A percentile compares a stretch with the other conserved stretches of the same genome.
These are phyloP conservation scores for Deroptyus accipitrinus DNA, from an alignment of 2,113 vertebrate species.

Conservation along the genomic window DNA sequence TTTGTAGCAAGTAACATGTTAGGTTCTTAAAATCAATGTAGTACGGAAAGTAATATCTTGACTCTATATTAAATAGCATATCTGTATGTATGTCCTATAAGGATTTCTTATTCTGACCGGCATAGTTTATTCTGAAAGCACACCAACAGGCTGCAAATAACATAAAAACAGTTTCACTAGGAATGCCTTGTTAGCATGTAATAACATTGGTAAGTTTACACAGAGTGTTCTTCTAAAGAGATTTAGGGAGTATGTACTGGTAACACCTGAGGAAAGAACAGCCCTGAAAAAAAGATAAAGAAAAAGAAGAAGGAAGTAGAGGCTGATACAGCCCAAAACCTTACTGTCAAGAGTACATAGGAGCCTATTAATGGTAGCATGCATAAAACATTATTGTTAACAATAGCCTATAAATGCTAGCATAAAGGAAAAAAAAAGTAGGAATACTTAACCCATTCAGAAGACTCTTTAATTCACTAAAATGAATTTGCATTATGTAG, in stretches of 20 bases:
- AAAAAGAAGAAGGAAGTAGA: neutral
- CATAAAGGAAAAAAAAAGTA: neutral
- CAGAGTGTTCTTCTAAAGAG: rapidly evolving
- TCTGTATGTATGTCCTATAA: neutral
- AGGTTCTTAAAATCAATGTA: neutral
- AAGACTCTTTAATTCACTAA: neutral
- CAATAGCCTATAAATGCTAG: neutral
- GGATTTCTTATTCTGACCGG: neutral
- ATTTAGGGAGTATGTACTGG: neutral
- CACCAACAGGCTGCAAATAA: neutral
- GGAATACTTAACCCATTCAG: neutral
- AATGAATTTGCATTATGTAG: neutral
- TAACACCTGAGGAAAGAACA: neutral
- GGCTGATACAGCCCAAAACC: neutral
- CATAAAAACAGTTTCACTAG: neutral
- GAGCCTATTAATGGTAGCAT: neutral
- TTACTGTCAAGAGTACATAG: neutral
- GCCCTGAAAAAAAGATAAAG: neutral
- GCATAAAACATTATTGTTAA: neutral
- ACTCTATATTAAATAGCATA: neutral
- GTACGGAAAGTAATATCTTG: neutral
- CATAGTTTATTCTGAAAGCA: neutral
- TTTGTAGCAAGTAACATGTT: neutral
- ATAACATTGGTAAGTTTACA: neutral
- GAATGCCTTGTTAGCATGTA: neutral